Evolutionary conservation across 2,888 invertebrate genomes (phyloP).

Genomic region (Cactoblastis cactorum): DNA sequence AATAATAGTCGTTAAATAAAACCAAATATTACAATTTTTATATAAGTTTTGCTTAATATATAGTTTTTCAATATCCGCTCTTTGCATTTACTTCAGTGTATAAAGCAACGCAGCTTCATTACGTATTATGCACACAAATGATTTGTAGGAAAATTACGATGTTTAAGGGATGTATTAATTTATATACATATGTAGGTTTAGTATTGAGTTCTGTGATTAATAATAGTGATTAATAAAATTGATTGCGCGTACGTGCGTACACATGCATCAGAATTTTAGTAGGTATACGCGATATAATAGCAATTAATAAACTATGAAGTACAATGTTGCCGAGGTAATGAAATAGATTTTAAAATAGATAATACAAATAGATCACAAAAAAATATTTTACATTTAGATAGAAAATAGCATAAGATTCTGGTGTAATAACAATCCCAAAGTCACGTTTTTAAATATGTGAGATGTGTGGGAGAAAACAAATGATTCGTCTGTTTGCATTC

Average conservation of each 20-base stretch:
- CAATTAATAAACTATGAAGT: too few species aligned
- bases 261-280: not conserved
- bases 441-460: constrained; percentile 11
- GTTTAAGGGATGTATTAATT: not conserved
- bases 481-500: constrained; percentile 45
- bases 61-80: not conserved
- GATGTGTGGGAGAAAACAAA: constrained; percentile 40
- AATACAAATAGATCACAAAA: too few species aligned
- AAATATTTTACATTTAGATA: too few species aligned
- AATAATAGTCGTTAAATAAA: too few species aligned
- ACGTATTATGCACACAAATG: constrained; percentile 8
- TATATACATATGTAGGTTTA: not conserved
- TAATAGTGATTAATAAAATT: not conserved
- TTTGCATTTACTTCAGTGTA: constrained; percentile 20
- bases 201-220: constrained; percentile 1
- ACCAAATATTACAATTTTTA: not conserved
- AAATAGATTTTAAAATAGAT: too few species aligned
- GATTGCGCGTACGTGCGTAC: not conserved
- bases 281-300: too few species aligned
- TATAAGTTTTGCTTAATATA: too few species aligned
- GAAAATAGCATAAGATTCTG: not conserved
- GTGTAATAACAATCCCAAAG: not conserved
- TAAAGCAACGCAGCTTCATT: constrained; percentile 4
- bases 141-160: constrained; percentile 13
- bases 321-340: too few species aligned